These are phyloP conservation scores for Sinocyclocheilus rhinocerous DNA, from an alignment of 2,113 vertebrate species.

Conservation along the genomic window DNA sequence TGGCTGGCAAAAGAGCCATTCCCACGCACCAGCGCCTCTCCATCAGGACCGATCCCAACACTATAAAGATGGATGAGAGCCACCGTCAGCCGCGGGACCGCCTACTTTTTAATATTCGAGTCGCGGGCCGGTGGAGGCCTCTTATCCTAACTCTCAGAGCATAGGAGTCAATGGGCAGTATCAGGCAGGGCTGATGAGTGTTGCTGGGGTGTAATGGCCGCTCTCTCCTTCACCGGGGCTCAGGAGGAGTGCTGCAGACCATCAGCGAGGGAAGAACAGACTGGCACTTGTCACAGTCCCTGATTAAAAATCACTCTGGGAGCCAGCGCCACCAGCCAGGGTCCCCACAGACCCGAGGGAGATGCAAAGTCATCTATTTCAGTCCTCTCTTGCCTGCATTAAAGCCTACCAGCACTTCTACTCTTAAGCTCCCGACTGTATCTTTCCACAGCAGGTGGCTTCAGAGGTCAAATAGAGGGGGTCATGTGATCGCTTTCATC, in stretches of 20 bases:
- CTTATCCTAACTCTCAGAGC: conserved; percentile 24
- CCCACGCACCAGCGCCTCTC: conserved; percentile 57
- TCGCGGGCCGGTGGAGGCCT: conserved; percentile 55
- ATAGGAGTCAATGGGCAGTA: conserved; percentile 40
- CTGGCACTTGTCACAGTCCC: conserved; percentile 63
- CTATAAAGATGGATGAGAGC: conserved; percentile 64
- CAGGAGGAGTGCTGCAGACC: conserved; percentile 67
- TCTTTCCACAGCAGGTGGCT: conserved; percentile 37
- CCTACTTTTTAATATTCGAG: conserved; percentile 66
- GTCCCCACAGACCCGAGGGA: conserved; percentile 30
- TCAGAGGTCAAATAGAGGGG: conserved; percentile 8
- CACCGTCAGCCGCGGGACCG: conserved; percentile 56
- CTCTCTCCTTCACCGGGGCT: conserved; percentile 49
- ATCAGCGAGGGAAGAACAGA: conserved; percentile 64
- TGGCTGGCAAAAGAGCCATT: conserved; percentile 46
- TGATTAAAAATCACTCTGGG: conserved; percentile 67
- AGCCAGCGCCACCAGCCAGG: conserved; percentile 47
- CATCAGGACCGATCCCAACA: conserved; percentile 58
- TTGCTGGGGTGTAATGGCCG: conserved; percentile 68
- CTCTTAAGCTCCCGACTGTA: conserved; percentile 28
- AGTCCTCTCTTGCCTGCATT: conserved; percentile 19
- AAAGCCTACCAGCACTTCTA: conserved; percentile 31
- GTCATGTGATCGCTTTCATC: conserved; percentile 33
- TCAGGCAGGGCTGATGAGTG: conserved; percentile 60
- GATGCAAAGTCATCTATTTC: conserved; percentile 52